A percentile compares a stretch with the other conserved stretches of the same genome.
Conservation (phyloP, 1,140 invertebrate species). For the Diorhabda carinulata region DNA sequence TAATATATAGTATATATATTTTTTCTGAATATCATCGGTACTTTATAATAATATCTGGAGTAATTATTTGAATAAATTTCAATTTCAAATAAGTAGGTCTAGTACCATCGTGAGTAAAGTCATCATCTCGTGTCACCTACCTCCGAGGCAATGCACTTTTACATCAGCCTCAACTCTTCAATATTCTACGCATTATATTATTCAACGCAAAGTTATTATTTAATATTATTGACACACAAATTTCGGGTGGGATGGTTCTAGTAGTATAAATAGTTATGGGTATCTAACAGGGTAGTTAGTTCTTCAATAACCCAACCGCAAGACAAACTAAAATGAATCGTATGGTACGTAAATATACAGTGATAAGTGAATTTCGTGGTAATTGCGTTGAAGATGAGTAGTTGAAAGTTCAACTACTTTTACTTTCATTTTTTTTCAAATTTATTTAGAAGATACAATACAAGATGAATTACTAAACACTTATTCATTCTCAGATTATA, state of each 20-base stretch:
- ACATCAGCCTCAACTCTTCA: background rate
- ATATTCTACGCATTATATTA: background rate
- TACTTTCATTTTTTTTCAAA: too few species aligned
- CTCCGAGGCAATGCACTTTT: background rate
- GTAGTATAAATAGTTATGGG: background rate
- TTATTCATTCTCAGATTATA: too few species aligned
- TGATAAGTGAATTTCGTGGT: too few species aligned
- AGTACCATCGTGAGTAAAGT: background rate
- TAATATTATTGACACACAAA: background rate
- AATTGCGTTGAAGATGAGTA: too few species aligned
- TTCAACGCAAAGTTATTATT: background rate
- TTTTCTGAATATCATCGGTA: too few species aligned
- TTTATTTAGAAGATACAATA: too few species aligned
- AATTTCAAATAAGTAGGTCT: background rate
- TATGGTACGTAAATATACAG: background rate
- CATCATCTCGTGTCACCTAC: background rate
- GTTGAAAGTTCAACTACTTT: too few species aligned
- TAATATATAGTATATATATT: too few species aligned
- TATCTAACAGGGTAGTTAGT: background rate
- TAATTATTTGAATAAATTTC: too few species aligned
- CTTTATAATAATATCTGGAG: too few species aligned
- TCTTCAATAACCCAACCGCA: background rate
- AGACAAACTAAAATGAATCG: background rate
- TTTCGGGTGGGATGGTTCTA: background rate
- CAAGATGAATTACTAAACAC: too few species aligned